These are phyloP conservation scores for Limenitis camilla DNA, from an alignment of 2,888 invertebrate species.

Conservation along the genomic window DNA sequence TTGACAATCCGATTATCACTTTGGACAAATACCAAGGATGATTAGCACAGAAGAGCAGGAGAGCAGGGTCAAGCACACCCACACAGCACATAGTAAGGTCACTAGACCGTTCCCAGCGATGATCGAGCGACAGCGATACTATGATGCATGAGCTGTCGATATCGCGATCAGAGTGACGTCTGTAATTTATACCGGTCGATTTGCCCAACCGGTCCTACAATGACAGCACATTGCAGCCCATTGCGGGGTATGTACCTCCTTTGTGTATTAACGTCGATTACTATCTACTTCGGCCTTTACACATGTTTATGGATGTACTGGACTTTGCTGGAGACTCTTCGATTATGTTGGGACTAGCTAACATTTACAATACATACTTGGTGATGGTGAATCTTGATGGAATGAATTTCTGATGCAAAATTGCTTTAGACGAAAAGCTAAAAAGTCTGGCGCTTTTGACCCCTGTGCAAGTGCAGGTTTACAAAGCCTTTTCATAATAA, in stretches of 20 bases:
- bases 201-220: constrained; percentile 27
- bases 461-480: too few species aligned
- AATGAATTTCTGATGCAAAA: not conserved
- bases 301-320: constrained; percentile 15
- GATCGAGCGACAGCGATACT: constrained; percentile 33
- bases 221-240: constrained; percentile 14
- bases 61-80: constrained; percentile 18
- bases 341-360: constrained; percentile 1
- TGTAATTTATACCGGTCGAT: constrained; percentile 29
- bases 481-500: too few species aligned
- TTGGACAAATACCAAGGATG: not conserved
- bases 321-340: not conserved
- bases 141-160: constrained; percentile 36
- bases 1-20: not conserved
- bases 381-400: not conserved
- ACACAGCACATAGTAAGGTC: constrained; percentile 19
- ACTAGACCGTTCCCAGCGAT: constrained; percentile 22
- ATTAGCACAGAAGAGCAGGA: constrained; percentile 10
- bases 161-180: constrained; percentile 30
- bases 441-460: too few species aligned
- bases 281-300: constrained; percentile 15
- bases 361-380: not conserved
- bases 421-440: too few species aligned
- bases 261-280: constrained; percentile 21
- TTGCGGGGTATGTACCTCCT: constrained; percentile 19